phyloP scores from a whole-genome alignment of 2,113 vertebrate species.

The Larimichthys crocea region DNA sequence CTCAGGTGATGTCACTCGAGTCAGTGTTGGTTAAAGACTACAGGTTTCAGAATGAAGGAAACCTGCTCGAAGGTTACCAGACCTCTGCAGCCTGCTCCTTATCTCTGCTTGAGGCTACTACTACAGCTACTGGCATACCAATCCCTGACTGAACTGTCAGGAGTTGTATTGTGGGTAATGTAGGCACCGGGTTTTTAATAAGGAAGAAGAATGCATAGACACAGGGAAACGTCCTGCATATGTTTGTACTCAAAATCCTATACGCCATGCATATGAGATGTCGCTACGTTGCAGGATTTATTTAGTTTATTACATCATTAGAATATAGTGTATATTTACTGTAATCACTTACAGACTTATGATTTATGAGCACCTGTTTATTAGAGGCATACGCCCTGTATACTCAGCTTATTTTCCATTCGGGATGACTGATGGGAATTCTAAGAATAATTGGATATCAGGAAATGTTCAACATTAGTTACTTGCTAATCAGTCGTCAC shows the following conservation, averaged over 20 bases:
- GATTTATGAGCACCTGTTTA: neutral
- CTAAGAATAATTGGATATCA: constrained; percentile 23
- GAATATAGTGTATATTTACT: neutral
- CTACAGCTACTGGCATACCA: no score
- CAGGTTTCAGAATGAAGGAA: no score
- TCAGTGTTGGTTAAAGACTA: neutral
- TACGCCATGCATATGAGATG: neutral
- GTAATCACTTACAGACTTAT: constrained; percentile 7
- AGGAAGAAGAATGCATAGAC: neutral
- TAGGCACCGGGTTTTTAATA: neutral
- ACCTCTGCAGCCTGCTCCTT: no score
- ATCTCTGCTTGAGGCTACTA: no score
- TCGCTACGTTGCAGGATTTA: neutral
- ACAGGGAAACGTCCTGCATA: neutral
- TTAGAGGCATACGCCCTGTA: neutral
- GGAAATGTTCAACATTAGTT: constrained; percentile 36
- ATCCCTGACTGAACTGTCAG: no score
- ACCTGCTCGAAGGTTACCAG: no score
- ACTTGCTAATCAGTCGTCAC: constrained; percentile 9
- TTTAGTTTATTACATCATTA: neutral
- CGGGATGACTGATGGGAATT: constrained; percentile 10
- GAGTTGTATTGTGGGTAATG: neutral
- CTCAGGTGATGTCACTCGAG: neutral
- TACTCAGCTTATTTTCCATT: constrained; percentile 7
- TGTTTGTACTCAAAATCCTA: neutral